Conservation (phyloP, 1,140 invertebrate genomes). For the Drosophila arawakana region DNA sequence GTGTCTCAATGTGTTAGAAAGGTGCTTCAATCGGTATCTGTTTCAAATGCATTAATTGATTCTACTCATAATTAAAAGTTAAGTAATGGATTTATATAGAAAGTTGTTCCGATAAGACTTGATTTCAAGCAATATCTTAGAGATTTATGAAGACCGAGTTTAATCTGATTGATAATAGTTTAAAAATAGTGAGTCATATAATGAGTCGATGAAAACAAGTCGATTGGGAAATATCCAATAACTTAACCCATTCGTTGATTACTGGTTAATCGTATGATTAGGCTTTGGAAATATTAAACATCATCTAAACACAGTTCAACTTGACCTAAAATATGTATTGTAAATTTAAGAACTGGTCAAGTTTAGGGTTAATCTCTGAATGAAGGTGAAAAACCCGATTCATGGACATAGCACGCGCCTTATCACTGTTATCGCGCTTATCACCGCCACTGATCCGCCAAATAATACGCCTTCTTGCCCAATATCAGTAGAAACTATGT, state of each 20-base stretch:
- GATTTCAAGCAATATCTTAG: background rate
- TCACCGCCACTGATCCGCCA: constrained; percentile 3
- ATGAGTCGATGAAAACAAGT: background rate
- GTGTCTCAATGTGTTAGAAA: constrained; percentile 3
- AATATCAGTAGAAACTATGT: background rate
- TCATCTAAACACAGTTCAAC: background rate
- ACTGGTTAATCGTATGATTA: constrained; percentile 10
- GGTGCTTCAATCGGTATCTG: background rate
- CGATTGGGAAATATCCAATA: constrained; percentile 12
- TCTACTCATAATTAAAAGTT: no score
- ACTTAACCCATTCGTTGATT: constrained; percentile 1
- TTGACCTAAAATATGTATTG: constrained; percentile 4
- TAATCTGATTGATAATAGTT: background rate
- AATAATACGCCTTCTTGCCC: background rate
- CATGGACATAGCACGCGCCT: background rate
- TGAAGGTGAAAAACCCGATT: constrained; percentile 3
- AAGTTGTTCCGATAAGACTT: background rate
- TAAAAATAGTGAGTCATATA: background rate
- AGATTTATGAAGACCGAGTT: background rate
- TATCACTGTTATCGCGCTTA: background rate
- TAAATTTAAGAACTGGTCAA: background rate
- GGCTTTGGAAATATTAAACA: background rate
- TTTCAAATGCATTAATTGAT: no score
- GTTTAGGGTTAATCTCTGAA: background rate
- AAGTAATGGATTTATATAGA: no score